Evolutionary conservation across 2,797 vertebrate genomes (phyloP), one percentile per base, ranked within the genome.

Genomic region (Prunella strophiata): DNA sequence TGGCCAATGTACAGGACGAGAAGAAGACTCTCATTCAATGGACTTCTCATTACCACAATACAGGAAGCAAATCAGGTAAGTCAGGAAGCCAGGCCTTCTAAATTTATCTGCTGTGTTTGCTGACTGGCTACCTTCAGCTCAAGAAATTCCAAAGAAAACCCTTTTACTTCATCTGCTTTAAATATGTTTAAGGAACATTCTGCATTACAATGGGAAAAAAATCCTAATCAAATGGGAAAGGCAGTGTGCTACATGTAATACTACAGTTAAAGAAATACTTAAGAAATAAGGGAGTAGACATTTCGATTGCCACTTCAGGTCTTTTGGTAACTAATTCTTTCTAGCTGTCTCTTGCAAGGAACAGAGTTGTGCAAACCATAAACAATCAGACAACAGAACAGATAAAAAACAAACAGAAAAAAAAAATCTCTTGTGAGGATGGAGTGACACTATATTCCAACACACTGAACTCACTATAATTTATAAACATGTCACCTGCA

Each of bases 111-210:
- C 26, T 65, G 61, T 78, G 73, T 89, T 73, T 93, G 88, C 84
- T 95, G 81, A 89, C 68, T 85, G 84, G 62, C 30, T 68, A 80
- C 72, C 83, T 90, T 88, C 70, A 89, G 63, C 84, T 95, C 71
- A 63, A 58, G 13, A 23, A 90, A 42, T 94, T 95, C 84, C 82
- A 71, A 51, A 57, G 45, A 77, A 93, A 96, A 89, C 32, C 7
- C 43, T 79, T 91, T 75, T 27, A 38, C 21, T 42, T 42, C 66
- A 40, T 79, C 59, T 88, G 62, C 65, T 89, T 94, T 95, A 96
- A 94, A 55, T 71, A 78, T 23, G 25, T 70, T 58, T 84, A 52
- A 32, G 83, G 68, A 88, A 72, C 16, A 52, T 70, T 59, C 80
- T 75, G 51, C 27, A 70, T 45, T 40, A 55, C 55, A 77, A 12